These are phyloP conservation scores for Subanguina moxae DNA, from an alignment of 1,140 invertebrate species.

Conservation along the genomic window DNA sequence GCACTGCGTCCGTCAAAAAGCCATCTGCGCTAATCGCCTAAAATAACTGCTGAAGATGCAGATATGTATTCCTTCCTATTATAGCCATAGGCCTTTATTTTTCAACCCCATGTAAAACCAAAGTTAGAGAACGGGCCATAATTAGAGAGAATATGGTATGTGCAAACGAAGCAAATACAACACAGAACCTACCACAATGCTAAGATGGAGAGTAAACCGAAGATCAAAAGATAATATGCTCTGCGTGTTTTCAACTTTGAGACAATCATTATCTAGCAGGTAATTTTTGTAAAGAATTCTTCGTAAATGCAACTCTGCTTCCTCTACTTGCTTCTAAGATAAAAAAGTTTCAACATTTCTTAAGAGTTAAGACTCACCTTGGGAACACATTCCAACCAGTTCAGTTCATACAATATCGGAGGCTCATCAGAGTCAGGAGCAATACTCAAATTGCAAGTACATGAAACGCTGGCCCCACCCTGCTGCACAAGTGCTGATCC, in stretches of 20 bases:
- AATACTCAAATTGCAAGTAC: conserved; percentile 23
- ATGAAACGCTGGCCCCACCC: conserved; percentile 26
- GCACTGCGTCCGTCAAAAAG: conserved; percentile 24
- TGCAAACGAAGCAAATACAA: no score
- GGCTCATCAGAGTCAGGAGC: conserved; percentile 32
- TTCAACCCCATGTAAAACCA: no score
- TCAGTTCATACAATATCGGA: conserved; percentile 15
- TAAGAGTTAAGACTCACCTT: conserved; percentile 29
- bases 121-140: no score
- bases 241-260: conserved; percentile 9
- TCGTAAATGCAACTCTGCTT: conserved; percentile 30
- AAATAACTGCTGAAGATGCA: no score
- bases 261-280: conserved; percentile 11
- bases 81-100: no score
- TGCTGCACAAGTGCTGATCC: conserved; percentile 33
- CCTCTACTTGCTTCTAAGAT: conserved; percentile 20
- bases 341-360: conserved; percentile 9
- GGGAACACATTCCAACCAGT: conserved; percentile 26
- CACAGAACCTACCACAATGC: conserved; percentile 19
- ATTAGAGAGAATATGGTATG: no score
- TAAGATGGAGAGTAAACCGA: conserved; percentile 29
- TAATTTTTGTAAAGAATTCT: conserved; percentile 7
- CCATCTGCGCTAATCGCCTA: conserved; percentile 30
- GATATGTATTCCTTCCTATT: no score
- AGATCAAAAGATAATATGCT: conserved; percentile 24